Base-by-base conservation (phyloP, 2,888 invertebrate genomes). In the Neuroscelio doddi region DNA sequence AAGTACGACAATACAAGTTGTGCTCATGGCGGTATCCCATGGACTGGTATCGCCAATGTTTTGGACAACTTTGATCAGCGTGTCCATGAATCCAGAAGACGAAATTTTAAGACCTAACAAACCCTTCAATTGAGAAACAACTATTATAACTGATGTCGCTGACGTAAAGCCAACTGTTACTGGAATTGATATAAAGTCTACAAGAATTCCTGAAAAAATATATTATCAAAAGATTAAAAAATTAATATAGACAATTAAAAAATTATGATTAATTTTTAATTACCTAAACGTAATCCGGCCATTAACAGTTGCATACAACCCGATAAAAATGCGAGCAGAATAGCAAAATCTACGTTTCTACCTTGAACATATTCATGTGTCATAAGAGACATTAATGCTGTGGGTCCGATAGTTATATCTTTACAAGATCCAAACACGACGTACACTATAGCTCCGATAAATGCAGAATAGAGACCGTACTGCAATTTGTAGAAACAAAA, bases 391-490 rank as follows among this genome's bases (percentile, higher is more conserved):
- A 97, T 91, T 53, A 96, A 88, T n/a, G 97, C 97, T 0, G 97
- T 97, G 1, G 97, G 97, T 4, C 97, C 94, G 61, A 94, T 91
- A 3, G 94, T 93, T 56, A 94, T 93, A 80, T 94, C 93, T 71
- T 93, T 93, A 80, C 93, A 93, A 44, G 95, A 94, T 17, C 97
- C 97, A 73, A 97, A 90, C 59, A 97, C 84, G 45, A 93, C 90
- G 86, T 97, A 98, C 30, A 97, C 89, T 83, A 97, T 93, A 78
- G 96, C 96, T 1, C 97, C 96, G 85, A 96, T 90, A 85, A 97
- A 97, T 0, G 97, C 93, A 0, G 97, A 96, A 86, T 97, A 97
- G 45, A 98, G 88, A 1, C 97, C 97, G 86, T 95, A 96, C 95
- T 97, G 88, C 10, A 61, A 70, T 42, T 36, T n/a, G n/a, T n/a